A percentile compares a stretch with the other conserved stretches of the same genome.
phyloP scores from a whole-genome alignment of 2,113 vertebrate genomes.

The Callorhinus ursinus region DNA sequence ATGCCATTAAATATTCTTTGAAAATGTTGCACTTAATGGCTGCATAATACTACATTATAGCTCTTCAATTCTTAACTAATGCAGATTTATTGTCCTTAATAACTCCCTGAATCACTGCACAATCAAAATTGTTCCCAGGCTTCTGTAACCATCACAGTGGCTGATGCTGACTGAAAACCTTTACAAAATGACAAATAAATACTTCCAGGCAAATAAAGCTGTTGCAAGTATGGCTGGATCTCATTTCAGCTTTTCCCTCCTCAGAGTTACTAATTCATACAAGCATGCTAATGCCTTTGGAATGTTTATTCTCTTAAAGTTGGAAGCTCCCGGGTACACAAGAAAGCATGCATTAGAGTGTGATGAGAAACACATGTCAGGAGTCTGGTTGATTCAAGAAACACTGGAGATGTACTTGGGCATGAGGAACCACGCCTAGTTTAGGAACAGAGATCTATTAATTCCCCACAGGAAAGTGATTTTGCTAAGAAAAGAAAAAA shows the following conservation, averaged over 20 bases:
- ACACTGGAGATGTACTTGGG: conserved; percentile 35
- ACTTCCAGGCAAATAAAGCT: conserved; percentile 19
- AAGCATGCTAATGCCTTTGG: conserved; percentile 66
- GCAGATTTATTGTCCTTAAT: conserved; percentile 65
- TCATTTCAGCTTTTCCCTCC: conserved; percentile 48
- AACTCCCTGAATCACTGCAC: conserved; percentile 45
- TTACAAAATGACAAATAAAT: conserved; percentile 1
- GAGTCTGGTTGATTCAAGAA: conserved; percentile 34
- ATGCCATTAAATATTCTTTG: conserved; percentile 55
- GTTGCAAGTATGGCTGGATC: background rate
- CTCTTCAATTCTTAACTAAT: conserved; percentile 61
- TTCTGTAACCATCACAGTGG: background rate
- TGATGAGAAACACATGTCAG: conserved; percentile 76
- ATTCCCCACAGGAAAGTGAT: background rate
- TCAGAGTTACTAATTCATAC: conserved; percentile 57
- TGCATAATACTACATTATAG: conserved; percentile 44
- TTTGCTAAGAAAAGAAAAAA: background rate
- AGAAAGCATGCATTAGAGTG: conserved; percentile 50
- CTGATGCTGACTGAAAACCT: conserved; percentile 3
- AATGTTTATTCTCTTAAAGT: conserved; percentile 70
- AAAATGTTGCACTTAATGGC: conserved; percentile 54
- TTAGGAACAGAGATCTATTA: conserved; percentile 40
- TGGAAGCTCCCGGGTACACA: conserved; percentile 69
- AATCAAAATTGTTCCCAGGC: conserved; percentile 51
- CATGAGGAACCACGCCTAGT: conserved; percentile 26